phyloP scores from a whole-genome alignment of 1,140 invertebrate species.

The Drosophila prosaltans region DNA sequence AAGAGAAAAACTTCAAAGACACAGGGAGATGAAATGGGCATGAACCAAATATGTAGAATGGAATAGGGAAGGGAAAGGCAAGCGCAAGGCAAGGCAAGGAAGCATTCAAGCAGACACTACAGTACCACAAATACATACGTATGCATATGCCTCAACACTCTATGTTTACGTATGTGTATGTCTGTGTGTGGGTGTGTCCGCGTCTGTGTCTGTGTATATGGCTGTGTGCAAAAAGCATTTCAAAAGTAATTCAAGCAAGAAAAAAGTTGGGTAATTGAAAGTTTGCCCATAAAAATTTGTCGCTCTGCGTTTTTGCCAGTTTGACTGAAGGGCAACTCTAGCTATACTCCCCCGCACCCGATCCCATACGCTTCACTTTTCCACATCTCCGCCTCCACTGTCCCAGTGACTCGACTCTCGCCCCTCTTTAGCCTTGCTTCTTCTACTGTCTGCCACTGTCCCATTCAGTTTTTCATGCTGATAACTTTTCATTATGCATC shows the following conservation, averaged over 20 bases:
- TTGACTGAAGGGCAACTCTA: constrained; percentile 43
- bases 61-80: constrained; percentile 22
- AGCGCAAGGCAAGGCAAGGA: constrained; percentile 19
- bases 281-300: constrained; percentile 81
- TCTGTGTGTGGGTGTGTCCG: constrained; percentile 18
- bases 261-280: constrained; percentile 81
- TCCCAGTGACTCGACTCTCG: not conserved
- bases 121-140: constrained; percentile 32
- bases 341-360: not conserved
- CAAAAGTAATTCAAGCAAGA: constrained; percentile 79
- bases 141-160: constrained; percentile 16
- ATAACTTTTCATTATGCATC: constrained; percentile 72
- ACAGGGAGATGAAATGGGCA: constrained; percentile 5
- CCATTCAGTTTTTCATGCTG: constrained; percentile 21
- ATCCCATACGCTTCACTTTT: not conserved
- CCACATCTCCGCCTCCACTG: too few species aligned
- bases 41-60: constrained; percentile 6
- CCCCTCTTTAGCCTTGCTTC: not conserved
- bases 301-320: constrained; percentile 51
- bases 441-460: constrained; percentile 10
- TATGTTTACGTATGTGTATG: not conserved
- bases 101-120: constrained; percentile 21
- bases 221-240: constrained; percentile 55
- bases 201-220: constrained; percentile 18
- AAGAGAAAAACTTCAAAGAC: constrained; percentile 11